A percentile compares a stretch with the other conserved stretches of the same genome.
Evolutionary conservation across 37 sponge, comb jelly and placozoan species (phyloP).

Genomic region (Crambe crambe): DNA sequence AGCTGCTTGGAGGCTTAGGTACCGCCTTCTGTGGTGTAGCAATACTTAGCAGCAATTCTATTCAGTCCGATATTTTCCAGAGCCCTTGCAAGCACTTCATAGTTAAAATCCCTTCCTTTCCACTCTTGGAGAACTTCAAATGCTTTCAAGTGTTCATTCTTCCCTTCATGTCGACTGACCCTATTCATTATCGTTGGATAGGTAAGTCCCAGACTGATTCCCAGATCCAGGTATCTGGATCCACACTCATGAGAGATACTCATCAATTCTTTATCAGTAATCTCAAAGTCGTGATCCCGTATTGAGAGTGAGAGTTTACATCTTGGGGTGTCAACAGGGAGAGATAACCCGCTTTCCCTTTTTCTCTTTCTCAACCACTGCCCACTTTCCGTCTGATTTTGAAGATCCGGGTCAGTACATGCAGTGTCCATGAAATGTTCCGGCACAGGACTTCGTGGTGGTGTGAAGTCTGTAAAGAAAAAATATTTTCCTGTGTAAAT

Average conservation of each 20-base stretch:
- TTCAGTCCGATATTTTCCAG: conserved; percentile 38
- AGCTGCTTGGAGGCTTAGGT: no score
- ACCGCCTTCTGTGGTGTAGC: conserved; percentile 21
- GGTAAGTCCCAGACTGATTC: conserved; percentile 40
- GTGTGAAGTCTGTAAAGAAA: conserved; percentile 15
- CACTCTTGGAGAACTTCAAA: conserved; percentile 65
- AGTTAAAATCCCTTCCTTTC: conserved; percentile 41
- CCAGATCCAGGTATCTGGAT: conserved; percentile 40
- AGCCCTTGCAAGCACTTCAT: conserved; percentile 12
- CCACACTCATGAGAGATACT: conserved; percentile 27
- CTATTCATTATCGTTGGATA: conserved; percentile 23
- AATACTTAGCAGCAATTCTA: conserved; percentile 9
- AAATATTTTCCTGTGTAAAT: no score
- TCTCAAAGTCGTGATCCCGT: background rate
- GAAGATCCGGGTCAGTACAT: no score
- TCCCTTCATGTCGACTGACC: background rate
- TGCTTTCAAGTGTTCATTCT: conserved; percentile 39
- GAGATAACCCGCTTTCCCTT: background rate
- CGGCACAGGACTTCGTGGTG: conserved; percentile 5
- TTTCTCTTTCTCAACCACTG: conserved; percentile 1
- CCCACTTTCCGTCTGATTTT: no score
- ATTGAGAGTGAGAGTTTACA: no score
- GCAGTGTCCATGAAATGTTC: background rate
- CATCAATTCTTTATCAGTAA: conserved; percentile 1
- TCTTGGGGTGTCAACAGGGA: background rate